Base-by-base conservation (phyloP, 2,113 vertebrate species). In the Dendropsophus ebraccatus region DNA sequence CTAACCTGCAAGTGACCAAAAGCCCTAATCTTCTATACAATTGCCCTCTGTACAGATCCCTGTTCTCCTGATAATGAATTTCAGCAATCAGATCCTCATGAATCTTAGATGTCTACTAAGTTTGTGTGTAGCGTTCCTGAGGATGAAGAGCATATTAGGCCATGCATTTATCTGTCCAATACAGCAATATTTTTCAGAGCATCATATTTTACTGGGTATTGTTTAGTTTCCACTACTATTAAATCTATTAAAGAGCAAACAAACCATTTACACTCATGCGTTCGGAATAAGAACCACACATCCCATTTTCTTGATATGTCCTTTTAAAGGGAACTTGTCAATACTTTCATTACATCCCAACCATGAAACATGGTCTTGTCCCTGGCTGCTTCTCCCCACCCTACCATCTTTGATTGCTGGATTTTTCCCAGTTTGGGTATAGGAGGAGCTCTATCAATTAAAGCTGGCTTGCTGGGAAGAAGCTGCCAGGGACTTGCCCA, bases 1-100 rank as follows among this genome's bases (percentile, higher is more conserved):
- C 88, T 19, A 89, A 76, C 87, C 81, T 89, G 85, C 2, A 5
- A 83, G 81, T 81, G 87, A 85, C 88, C 87, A 89, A 91, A 90
- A 81, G 7, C 21, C n/a, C 85, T 87, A 88, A 85, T 47, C 49
- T 89, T 90, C 87, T 80, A 85, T 0, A 5, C 0, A 74, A 86
- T 88, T 89, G 87, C 88, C 87, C 88, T 0, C 0, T 16, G 89
- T 85, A 88, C 90, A 88, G 80, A 77, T 21, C 84, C 88, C 79
- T 1, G 70, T 28, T 52, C 58, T 85, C 60, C 25, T 37, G 25
- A 30, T 62, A 85, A 50, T 69, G 13, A 67, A 69, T 67, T 21
- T 10, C 35, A 56, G 52, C 84, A 50, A 69, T 79, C 28, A 85
- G 75, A 52, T 50, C 54, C 67, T 54, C 30, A 54, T 25, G 23